Evolutionary conservation across 2,113 vertebrate genomes (phyloP).

Genomic region (Tragelaphus buxtoni): DNA sequence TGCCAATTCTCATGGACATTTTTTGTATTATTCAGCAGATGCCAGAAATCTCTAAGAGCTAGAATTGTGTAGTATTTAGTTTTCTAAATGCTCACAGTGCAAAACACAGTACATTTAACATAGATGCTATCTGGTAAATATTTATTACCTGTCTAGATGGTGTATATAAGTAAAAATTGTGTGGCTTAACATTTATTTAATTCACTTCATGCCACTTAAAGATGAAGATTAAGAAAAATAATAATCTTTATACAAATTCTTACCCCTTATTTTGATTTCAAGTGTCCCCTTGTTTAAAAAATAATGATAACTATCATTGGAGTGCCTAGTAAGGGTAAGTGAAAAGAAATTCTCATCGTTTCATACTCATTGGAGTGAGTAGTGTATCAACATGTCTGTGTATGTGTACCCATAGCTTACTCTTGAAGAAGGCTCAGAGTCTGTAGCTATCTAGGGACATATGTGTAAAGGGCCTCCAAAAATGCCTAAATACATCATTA

Average conservation of each 20-base stretch:
- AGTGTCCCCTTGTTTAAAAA: neutral
- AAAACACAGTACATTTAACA: neutral
- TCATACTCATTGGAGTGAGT: neutral
- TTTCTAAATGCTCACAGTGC: neutral
- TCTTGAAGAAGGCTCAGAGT: neutral
- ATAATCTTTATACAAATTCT: neutral
- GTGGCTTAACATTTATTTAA: neutral
- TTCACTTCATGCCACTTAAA: neutral
- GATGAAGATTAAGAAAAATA: neutral
- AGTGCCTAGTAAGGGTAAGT: neutral
- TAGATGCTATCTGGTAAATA: neutral
- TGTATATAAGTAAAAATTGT: neutral
- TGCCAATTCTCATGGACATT: neutral
- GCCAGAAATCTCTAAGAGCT: neutral
- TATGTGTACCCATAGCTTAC: neutral
- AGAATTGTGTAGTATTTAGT: neutral
- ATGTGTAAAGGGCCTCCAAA: neutral
- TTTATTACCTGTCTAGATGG: neutral
- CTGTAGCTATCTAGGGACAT: neutral
- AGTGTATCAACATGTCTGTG: neutral
- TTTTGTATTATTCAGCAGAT: neutral
- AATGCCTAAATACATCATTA: neutral
- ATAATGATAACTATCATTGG: neutral
- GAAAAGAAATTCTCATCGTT: neutral
- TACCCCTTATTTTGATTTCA: neutral